These are phyloP conservation scores for Mesocricetus auratus DNA, from an alignment of 2,113 vertebrate species.

Conservation along the genomic window DNA sequence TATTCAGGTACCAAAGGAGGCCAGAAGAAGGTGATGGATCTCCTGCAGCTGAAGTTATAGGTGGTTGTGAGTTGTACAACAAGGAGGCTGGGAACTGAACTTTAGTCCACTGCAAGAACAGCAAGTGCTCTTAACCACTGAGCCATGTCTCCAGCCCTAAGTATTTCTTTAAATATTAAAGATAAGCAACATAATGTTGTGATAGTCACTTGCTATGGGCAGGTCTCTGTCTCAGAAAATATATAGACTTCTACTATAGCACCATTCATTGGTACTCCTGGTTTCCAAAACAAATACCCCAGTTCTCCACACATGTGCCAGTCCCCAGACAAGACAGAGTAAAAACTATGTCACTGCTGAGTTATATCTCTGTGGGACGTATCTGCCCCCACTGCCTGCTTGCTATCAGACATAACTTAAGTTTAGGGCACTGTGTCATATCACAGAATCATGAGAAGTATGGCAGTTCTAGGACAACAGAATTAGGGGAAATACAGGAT, in stretches of 20 bases:
- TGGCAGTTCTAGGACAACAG: fast-evolving
- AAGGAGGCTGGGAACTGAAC: not conserved
- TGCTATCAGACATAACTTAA: not conserved
- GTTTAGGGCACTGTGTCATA: not conserved
- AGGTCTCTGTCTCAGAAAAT: not conserved
- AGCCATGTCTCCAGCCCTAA: not conserved
- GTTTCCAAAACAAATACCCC: not conserved
- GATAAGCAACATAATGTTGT: not conserved
- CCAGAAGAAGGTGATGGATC: not conserved
- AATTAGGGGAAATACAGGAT: not conserved
- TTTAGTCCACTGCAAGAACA: not conserved
- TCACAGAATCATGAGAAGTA: not conserved
- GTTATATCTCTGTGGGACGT: not conserved
- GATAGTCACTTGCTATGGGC: not conserved
- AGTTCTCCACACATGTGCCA: not conserved
- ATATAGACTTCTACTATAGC: not conserved
- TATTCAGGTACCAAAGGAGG: not conserved
- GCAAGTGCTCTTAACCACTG: not conserved
- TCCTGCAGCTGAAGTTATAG: not conserved
- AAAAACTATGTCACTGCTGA: not conserved
- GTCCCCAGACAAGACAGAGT: not conserved
- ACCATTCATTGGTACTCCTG: no score
- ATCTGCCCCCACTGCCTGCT: not conserved
- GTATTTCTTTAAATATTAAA: not conserved
- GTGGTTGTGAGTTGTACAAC: not conserved